Evolutionary conservation across 1,140 invertebrate genomes (phyloP), one percentile per base, ranked within the genome.

Genomic region (Drosophila ogumai): DNA sequence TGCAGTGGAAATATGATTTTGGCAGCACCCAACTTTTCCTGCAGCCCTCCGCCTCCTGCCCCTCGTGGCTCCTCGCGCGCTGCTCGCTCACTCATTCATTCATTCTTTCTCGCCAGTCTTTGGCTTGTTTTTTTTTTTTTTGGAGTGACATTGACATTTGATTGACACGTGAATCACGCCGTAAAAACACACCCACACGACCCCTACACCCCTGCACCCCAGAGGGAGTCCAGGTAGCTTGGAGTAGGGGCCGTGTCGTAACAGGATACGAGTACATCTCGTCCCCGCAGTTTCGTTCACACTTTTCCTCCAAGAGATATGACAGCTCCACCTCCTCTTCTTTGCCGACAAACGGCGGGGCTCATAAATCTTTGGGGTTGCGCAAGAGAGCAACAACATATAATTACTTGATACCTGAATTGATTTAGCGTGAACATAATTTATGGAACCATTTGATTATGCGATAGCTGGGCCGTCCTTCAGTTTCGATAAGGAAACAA

Each of bases 91-190:
- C 40, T 36, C 38, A 54, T 58, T 67, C 75, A 58, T 74, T 67
- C 28, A 50, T 47, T 73, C 54, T 78, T 71, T 34, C 31, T 63
- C 46, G 55, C 50, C 17, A 32, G 36, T 40, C 66, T 32, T 58
- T 74, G 25, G 56, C 36, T 41, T 67, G 50, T 4, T 28, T 47
- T 47, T 40, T 38, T 6, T 36, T 55, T 64, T 74, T 72, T 68
- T 78, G 56, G 80, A 82, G 64, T 87, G 84, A 91, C 90, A 91
- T 91, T 91, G 90, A 91, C 90, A 90, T 84, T 81, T 91, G 90
- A 91, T 91, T 91, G 90, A 87, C 90, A 91, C 63, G 76, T 91
- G 90, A 91, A 90, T 91, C 90, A 91, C 67, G 66, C 56, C 78
- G 65, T 78, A 74, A 84, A 88, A 88, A 88, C 80, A 69, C 46